Percentiles rank a stretch among this genome's conserved stretches.
Conservation (phyloP, 2,113 vertebrate genomes). For the Myrmophylax atrothorax region DNA sequence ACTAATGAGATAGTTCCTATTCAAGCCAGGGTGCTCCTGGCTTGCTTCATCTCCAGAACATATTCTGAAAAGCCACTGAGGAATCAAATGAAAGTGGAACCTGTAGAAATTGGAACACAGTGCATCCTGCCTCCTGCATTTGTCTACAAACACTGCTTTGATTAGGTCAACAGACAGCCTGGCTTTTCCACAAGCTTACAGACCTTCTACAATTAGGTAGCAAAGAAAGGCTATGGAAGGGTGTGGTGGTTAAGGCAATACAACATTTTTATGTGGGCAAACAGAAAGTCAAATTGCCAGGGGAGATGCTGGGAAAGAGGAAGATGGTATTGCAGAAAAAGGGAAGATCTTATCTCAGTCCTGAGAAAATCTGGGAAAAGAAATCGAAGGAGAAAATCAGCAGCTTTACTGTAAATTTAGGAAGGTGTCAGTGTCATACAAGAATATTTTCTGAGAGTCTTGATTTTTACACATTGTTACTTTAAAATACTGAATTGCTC, state of each 20-base stretch:
- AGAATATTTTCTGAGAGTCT: neutral
- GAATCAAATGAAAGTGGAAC: neutral
- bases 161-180: neutral
- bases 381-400: neutral
- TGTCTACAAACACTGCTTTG: neutral
- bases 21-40: neutral
- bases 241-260: neutral
- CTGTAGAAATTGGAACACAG: neutral
- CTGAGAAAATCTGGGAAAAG: neutral
- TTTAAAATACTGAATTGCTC: neutral
- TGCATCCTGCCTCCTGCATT: neutral
- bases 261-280: neutral
- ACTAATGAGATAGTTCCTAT: neutral
- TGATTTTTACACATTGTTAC: neutral
- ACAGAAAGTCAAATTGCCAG: neutral
- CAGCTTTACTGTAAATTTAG: neutral
- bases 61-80: neutral
- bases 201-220: neutral
- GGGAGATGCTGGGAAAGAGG: neutral
- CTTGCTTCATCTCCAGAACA: accelerated
- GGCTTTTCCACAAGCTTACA: neutral
- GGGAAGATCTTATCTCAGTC: neutral
- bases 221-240: neutral
- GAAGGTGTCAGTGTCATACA: neutral
- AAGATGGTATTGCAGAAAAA: neutral